These are phyloP conservation scores for Cacatua alba DNA, from an alignment of 2,113 vertebrate species.

Conservation along the genomic window DNA sequence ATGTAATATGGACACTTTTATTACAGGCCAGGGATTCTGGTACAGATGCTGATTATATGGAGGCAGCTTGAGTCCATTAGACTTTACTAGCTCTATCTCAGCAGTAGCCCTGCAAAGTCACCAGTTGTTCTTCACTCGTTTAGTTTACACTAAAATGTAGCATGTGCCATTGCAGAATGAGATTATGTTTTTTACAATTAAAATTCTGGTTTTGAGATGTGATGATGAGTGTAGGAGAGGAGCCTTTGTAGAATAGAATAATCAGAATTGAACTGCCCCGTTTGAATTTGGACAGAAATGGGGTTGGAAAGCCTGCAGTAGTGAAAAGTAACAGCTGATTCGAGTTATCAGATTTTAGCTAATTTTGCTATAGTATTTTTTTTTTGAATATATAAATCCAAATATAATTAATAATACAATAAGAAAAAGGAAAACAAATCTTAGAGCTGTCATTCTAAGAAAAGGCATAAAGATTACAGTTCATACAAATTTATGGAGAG, in stretches of 20 bases:
- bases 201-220: background rate
- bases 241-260: background rate
- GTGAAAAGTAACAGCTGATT: conserved; percentile 15
- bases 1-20: background rate
- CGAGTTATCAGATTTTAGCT: background rate
- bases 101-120: background rate
- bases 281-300: background rate
- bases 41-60: background rate
- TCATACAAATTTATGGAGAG: background rate
- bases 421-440: background rate
- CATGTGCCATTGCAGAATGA: background rate
- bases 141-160: background rate
- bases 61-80: background rate
- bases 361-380: background rate
- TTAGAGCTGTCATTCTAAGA: background rate
- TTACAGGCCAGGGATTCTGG: background rate
- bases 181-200: background rate
- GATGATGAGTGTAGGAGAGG: background rate
- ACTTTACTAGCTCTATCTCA: background rate
- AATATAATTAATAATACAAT: background rate
- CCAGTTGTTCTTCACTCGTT: background rate
- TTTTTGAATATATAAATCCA: background rate
- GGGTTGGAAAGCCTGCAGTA: background rate
- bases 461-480: background rate
- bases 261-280: background rate